Evolutionary conservation across 2,888 invertebrate genomes (phyloP).

Genomic region (Seira musarum): DNA sequence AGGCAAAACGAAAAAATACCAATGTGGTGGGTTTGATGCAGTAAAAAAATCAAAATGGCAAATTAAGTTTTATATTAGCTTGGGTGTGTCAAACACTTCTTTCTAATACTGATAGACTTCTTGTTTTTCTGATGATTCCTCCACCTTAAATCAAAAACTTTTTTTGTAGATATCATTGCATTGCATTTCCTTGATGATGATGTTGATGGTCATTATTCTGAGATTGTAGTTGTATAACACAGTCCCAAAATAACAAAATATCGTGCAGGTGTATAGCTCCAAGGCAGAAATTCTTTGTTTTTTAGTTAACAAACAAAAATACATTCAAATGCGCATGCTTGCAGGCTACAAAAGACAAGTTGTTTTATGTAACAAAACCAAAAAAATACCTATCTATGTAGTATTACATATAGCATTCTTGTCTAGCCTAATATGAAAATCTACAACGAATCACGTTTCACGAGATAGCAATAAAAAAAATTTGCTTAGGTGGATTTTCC

Average conservation of each 20-base stretch:
- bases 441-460: neutral
- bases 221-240: neutral
- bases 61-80: conserved; percentile 30
- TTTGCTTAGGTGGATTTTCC: too few species aligned
- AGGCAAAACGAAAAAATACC: conserved; percentile 19
- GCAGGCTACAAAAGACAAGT: neutral
- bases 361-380: neutral
- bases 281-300: neutral
- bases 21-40: neutral
- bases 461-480: too few species aligned
- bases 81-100: conserved; percentile 39
- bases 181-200: neutral
- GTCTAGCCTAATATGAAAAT: neutral
- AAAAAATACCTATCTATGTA: neutral
- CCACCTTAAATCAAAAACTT: too few species aligned
- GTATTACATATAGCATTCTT: neutral
- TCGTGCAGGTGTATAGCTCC: neutral
- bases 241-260: neutral
- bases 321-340: neutral
- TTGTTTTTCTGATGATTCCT: too few species aligned
- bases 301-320: neutral
- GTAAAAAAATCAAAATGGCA: too few species aligned
- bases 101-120: too few species aligned
- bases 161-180: neutral
- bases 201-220: neutral